phyloP scores from a whole-genome alignment of 1,140 invertebrate species.

The Gerris buenoi region DNA sequence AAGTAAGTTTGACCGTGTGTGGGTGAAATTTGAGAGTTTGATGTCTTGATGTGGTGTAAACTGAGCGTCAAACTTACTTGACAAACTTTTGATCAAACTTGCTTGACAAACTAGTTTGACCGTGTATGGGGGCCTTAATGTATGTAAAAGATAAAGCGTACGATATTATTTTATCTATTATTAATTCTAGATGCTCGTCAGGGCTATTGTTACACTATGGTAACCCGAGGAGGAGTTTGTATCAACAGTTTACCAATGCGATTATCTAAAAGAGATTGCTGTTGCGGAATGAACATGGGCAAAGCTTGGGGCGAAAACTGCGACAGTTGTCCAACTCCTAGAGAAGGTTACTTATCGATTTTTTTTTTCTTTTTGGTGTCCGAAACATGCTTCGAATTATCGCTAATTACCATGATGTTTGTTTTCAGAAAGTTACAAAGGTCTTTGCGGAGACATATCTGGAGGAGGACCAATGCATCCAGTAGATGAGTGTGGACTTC shows the following conservation, averaged over 20 bases:
- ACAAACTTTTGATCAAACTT: no score
- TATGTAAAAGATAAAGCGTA: no score
- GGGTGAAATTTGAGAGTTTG: no score
- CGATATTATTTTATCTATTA: no score
- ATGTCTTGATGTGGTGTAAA: no score
- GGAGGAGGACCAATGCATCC: slow-evolving; percentile 9
- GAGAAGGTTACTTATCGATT: slow-evolving; percentile 37
- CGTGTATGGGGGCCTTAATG: no score
- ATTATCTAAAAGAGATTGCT: slow-evolving; percentile 70
- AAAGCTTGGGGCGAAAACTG: slow-evolving; percentile 71
- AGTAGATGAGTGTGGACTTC: slow-evolving; percentile 56
- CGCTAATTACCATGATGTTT: no score
- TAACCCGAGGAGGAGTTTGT: slow-evolving; percentile 49
- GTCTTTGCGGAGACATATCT: neutral
- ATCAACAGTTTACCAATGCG: slow-evolving; percentile 46
- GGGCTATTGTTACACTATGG: slow-evolving; percentile 60
- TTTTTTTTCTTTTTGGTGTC: no score
- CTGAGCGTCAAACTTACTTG: no score
- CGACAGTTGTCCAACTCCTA: slow-evolving; percentile 52
- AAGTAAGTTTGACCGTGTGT: no score
- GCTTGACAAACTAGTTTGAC: no score
- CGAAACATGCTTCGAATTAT: no score
- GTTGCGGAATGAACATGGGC: slow-evolving; percentile 77
- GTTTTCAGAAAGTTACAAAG: slow-evolving; percentile 3
- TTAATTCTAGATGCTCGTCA: slow-evolving; percentile 50